Percentiles rank a stretch among this genome's conserved stretches.
Conservation (phyloP, 1,140 invertebrate species). For the Manduca sexta region DNA sequence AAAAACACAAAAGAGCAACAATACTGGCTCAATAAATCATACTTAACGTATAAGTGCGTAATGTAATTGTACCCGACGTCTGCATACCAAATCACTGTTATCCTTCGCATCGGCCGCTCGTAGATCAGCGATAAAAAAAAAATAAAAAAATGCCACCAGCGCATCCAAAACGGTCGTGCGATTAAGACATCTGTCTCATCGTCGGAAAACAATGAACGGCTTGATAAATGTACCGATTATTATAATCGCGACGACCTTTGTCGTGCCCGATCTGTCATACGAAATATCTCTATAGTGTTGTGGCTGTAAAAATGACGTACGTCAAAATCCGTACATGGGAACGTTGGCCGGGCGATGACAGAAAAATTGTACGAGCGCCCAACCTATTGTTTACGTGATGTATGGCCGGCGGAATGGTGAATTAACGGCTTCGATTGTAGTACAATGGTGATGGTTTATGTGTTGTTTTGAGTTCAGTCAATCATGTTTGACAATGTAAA, state of each 20-base stretch:
- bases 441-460: too few species aligned
- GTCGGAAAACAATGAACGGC: slow-evolving; percentile 40
- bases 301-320: slow-evolving; percentile 27
- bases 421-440: too few species aligned
- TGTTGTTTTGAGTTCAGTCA: too few species aligned
- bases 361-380: slow-evolving; percentile 23
- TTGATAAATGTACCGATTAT: slow-evolving; percentile 49
- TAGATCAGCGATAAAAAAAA: slow-evolving; percentile 33
- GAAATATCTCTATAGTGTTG: too few species aligned
- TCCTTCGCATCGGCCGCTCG: slow-evolving; percentile 21
- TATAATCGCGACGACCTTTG: slow-evolving; percentile 39
- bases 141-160: too few species aligned
- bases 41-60: not conserved
- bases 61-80: slow-evolving; percentile 18
- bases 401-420: too few species aligned
- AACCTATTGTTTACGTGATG: slow-evolving; percentile 21
- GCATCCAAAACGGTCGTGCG: slow-evolving; percentile 25
- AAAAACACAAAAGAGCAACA: not conserved
- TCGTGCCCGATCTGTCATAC: slow-evolving; percentile 30
- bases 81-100: slow-evolving; percentile 30
- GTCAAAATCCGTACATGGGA: slow-evolving; percentile 20
- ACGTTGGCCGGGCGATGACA: slow-evolving; percentile 19
- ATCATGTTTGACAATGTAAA: too few species aligned
- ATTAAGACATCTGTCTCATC: slow-evolving; percentile 34
- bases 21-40: not conserved